phyloP scores from a whole-genome alignment of 2,888 invertebrate genomes.

The Clitarchus hookeri region DNA sequence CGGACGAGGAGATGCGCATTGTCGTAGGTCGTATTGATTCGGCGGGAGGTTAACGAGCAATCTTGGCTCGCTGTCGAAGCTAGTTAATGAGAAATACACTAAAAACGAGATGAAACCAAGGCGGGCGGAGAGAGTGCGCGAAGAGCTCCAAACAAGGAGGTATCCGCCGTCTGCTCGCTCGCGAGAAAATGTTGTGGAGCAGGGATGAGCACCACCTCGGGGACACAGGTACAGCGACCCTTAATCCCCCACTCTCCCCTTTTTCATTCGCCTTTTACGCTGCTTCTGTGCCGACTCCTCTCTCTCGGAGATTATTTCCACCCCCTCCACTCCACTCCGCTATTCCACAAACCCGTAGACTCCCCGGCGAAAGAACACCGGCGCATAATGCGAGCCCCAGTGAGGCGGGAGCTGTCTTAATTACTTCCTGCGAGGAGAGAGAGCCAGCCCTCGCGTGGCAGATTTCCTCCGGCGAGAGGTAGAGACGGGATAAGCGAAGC shows the following conservation, averaged over 20 bases:
- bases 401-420: neutral
- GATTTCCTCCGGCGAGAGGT: neutral
- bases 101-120: neutral
- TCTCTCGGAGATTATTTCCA: neutral
- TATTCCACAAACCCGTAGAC: too few species aligned
- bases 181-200: too few species aligned
- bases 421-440: neutral
- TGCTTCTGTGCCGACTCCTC: neutral
- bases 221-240: conserved; percentile 2
- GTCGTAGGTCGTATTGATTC: neutral
- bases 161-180: too few species aligned
- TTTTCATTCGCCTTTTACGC: neutral
- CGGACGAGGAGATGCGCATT: too few species aligned
- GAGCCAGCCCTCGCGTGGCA: neutral
- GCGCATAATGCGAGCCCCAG: too few species aligned
- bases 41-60: neutral
- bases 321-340: neutral
- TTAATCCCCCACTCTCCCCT: neutral
- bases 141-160: too few species aligned
- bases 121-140: too few species aligned
- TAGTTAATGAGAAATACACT: neutral
- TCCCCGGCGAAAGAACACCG: neutral
- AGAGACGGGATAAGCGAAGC: too few species aligned
- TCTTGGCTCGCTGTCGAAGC: neutral
- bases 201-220: neutral